Evolutionary conservation across 2,113 vertebrate species (phyloP).

Genomic region (Euleptes europaea): DNA sequence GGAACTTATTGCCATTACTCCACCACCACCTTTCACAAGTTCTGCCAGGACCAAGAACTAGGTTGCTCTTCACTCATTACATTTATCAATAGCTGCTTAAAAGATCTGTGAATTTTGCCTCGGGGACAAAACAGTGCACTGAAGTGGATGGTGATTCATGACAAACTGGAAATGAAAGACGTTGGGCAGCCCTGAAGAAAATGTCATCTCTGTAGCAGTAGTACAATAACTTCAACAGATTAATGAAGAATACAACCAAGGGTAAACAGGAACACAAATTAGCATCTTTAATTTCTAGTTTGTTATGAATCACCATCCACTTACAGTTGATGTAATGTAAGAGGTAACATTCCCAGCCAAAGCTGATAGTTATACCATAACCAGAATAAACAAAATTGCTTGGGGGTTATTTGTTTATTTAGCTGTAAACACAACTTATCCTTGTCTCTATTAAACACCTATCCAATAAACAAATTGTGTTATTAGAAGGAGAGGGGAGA

Average conservation of each 20-base stretch:
- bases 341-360: neutral
- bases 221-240: neutral
- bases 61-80: too few relatives aligned
- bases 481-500: too few relatives aligned
- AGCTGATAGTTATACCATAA: neutral
- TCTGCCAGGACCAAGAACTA: too few relatives aligned
- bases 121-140: too few relatives aligned
- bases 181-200: too few relatives aligned
- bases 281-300: neutral
- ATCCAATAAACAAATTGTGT: neutral
- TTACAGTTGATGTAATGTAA: neutral
- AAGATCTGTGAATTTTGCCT: too few relatives aligned
- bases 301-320: neutral
- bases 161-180: too few relatives aligned
- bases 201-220: neutral
- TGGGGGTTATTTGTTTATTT: neutral
- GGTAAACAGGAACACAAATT: neutral
- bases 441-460: neutral
- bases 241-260: too few relatives aligned
- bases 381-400: neutral
- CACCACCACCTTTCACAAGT: too few relatives aligned
- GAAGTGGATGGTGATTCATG: too few relatives aligned
- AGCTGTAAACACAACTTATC: neutral
- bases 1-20: too few relatives aligned
- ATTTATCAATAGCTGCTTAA: too few relatives aligned